Evolutionary conservation across 1,140 invertebrate genomes (phyloP).

Genomic region (Anastrepha ludens): DNA sequence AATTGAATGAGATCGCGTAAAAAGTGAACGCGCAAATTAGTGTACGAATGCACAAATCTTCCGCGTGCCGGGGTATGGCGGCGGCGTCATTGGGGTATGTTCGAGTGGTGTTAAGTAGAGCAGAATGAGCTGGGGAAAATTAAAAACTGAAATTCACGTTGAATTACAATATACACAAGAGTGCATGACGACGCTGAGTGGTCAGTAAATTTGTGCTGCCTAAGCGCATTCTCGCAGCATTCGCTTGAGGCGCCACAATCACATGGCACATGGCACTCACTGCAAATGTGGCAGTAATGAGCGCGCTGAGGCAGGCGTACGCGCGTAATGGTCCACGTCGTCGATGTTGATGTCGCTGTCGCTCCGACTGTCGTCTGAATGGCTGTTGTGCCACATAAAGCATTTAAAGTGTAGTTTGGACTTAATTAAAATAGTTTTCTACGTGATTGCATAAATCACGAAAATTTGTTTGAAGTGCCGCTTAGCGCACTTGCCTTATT

Average conservation of each 20-base stretch:
- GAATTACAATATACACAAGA: not conserved
- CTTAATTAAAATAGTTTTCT: slow-evolving; percentile 53
- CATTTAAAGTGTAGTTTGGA: slow-evolving; percentile 36
- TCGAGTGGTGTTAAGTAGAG: not conserved
- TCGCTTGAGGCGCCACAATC: not conserved
- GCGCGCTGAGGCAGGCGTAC: not conserved
- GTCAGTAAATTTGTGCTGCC: slow-evolving; percentile 22
- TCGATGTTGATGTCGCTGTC: not conserved
- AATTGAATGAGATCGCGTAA: slow-evolving; percentile 31
- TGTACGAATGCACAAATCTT: slow-evolving; percentile 39
- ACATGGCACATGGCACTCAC: too few species aligned
- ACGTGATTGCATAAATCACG: slow-evolving; percentile 20
- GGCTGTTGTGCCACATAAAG: not conserved
- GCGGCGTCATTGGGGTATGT: not conserved
- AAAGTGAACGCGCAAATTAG: slow-evolving; percentile 53
- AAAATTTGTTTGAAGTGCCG: not conserved
- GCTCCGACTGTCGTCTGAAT: not conserved
- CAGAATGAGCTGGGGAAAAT: not conserved
- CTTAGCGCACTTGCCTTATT: too few species aligned
- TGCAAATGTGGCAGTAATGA: slow-evolving; percentile 25
- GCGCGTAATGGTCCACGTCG: not conserved
- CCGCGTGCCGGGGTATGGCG: not conserved
- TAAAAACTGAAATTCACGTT: slow-evolving; percentile 13
- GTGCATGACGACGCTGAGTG: not conserved
- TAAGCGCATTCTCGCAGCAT: not conserved